phyloP scores from a whole-genome alignment of 2,797 vertebrate species.

The Anabacerthia variegaticeps region DNA sequence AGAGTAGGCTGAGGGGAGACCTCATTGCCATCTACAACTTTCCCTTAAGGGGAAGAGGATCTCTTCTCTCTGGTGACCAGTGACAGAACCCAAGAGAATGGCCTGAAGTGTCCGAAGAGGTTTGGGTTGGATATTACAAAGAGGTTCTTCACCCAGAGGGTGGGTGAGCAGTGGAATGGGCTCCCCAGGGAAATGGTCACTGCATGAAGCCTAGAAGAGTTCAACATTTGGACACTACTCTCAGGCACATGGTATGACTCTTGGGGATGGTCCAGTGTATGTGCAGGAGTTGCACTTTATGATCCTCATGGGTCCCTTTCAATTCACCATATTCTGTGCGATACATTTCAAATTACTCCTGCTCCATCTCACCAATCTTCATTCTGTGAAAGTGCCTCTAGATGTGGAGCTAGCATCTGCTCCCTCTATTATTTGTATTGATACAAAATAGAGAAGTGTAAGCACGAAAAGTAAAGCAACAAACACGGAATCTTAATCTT shows the following conservation, averaged over 20 bases:
- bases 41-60: neutral
- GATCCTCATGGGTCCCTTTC: neutral
- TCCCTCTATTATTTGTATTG: neutral
- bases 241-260: neutral
- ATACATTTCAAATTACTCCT: neutral
- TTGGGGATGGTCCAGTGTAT: neutral
- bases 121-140: neutral
- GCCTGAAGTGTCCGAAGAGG: neutral
- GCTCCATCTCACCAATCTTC: neutral
- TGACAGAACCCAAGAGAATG: neutral
- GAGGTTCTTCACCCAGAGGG: neutral
- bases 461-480: neutral
- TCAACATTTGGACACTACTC: neutral
- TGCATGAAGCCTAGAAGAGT: neutral
- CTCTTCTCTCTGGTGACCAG: neutral
- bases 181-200: neutral
- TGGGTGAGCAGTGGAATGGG: neutral
- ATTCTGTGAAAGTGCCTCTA: neutral
- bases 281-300: neutral
- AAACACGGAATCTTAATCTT: neutral
- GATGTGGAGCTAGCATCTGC: neutral
- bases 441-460: neutral
- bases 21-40: neutral
- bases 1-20: neutral
- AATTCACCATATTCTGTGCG: neutral